Base-by-base conservation (phyloP, 1,140 invertebrate species). In the Maniola jurtina region DNA sequence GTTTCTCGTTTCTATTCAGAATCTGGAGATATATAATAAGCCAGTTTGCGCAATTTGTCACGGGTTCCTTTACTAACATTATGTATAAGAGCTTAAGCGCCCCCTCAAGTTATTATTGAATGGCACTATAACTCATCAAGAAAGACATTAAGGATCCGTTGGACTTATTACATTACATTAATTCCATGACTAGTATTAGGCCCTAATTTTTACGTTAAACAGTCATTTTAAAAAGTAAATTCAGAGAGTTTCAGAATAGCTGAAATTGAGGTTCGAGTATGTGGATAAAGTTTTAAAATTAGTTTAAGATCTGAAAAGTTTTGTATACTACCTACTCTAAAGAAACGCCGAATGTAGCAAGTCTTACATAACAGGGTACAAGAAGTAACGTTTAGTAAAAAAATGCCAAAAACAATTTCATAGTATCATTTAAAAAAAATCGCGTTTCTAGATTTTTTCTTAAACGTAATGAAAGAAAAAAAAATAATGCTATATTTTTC, bases 141-240 rank as follows among this genome's bases (percentile, higher is more conserved):
- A 33, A 69, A 68, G 64, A 71, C 61, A 63, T 71, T 60, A 59
- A 71, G 69, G 66, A 62, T 56, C 68, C 59, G 61, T 67, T 59
- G 36, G 66, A 69, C 72, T 82, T 82, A 81, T 80, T 78, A 72
- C 68, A 79, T 59, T 72, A 76, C 81, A 83, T 83, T 83, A 79
- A 82, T 79, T 82, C 75, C 64, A 54, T 61, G 68, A 66, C 77
- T 80, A 76, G 78, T 73, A 75, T 79, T 73, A 65, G 54, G 66
- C 67, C 59, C 62, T 64, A 73, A 72, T 79, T 78, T 77, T 75
- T 81, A 77, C 75, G 77, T 76, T 74, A 74, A 65, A 35, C 64
- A 54, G 70, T 76, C 69, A 75, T 75, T 73, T 79, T 81, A 74
- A 77, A 68, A 61, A 71, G 72, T 73, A 73, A 79, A n/a, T 79